Base-by-base conservation (phyloP, 35 echinoderm and acorn worm species). In the Ophioderma brevispina region DNA sequence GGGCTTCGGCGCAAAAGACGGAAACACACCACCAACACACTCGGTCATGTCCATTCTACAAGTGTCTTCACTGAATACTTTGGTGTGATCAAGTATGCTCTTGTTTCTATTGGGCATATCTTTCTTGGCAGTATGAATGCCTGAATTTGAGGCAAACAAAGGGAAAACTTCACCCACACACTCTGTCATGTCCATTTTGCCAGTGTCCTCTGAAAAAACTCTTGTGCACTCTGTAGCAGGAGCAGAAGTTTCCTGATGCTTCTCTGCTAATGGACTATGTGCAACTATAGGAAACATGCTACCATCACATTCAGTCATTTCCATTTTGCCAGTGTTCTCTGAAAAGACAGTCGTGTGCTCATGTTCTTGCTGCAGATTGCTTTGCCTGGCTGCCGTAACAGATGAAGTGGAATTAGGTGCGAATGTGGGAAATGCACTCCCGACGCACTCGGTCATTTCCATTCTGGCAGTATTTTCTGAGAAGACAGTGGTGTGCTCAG, bases 41-140 rank as follows among this genome's bases (percentile, higher is more conserved):
- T 55, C 75, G 40, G 85, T 87, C 70, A 87, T 40, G n/a, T 87
- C 85, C 75, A 87, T 87, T 78, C 85, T 78, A 40, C 36, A 55
- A 14, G 85, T 49, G 39, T 87, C 75, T 13, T 87, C 85, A 56
- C 32, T 43, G 41, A 85, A 86, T 34, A 91, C 37, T 35, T 78
- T 35, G 41, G 82, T 91, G 13, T 85, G 89, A 13, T 91, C 89
- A 11, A 40, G 31, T 28, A 40, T 36, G 76, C 25, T 85, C 1
- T 76, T 38, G 5, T 33, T 36, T 33, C 31, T 38, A 79, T 82
- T 14, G 32, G 17, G 43, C 38, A 31, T 35, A 31, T 31, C 77
- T 25, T 36, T 85, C 31, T 35, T 85, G 52, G 46, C 63, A 35
- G 37, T 41, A 36, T 14, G 13, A 13, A 31, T 13, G 52, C 37